These are phyloP conservation scores for Pogonomyrmex barbatus DNA, from an alignment of 1,140 invertebrate species.

Conservation along the genomic window DNA sequence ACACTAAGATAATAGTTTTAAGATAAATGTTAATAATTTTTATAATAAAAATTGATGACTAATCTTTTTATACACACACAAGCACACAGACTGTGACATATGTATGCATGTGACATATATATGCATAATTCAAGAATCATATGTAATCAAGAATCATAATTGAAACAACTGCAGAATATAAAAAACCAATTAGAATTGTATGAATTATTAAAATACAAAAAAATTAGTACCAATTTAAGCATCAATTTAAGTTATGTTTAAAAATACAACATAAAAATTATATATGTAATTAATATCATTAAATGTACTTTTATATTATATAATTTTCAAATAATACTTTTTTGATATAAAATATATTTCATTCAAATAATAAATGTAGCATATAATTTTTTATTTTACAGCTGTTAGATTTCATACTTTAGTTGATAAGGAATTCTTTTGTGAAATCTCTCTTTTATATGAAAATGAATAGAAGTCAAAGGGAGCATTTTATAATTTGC, in stretches of 20 bases:
- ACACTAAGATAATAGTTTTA: too few species aligned
- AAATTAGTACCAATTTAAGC: neutral
- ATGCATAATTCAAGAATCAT: too few species aligned
- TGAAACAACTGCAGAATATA: neutral
- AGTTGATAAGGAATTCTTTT: conserved; percentile 6
- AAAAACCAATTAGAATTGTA: neutral
- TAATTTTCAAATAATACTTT: neutral
- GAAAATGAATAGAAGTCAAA: neutral
- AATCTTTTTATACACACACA: neutral
- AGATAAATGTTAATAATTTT: neutral
- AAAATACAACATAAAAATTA: neutral
- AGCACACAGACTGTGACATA: neutral
- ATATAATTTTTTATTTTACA: neutral
- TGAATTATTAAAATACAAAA: neutral
- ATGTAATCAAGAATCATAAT: neutral
- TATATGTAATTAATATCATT: neutral
- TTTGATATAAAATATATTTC: neutral
- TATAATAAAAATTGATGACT: neutral
- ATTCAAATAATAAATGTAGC: neutral
- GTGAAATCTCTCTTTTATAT: neutral
- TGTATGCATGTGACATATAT: neutral
- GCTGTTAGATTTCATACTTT: neutral
- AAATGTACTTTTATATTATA: neutral
- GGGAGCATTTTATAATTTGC: neutral
- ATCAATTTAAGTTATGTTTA: neutral